Percentiles rank a stretch among this genome's conserved stretches.
Evolutionary conservation across 2,888 invertebrate genomes (phyloP).

Genomic region (Trachelus troglodyta): DNA sequence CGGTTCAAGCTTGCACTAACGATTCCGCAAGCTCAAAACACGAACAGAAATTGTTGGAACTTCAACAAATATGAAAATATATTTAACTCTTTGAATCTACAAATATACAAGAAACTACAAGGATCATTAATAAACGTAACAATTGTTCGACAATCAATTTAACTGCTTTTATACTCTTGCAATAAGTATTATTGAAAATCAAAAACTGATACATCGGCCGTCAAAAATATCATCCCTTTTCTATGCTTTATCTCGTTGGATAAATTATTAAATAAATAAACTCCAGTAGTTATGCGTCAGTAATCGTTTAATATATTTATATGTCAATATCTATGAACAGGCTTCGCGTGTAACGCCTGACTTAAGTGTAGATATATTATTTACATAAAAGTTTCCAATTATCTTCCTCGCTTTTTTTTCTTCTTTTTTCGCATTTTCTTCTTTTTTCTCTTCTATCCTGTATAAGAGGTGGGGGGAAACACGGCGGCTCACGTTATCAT

Average conservation of each 20-base stretch:
- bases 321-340: conserved; percentile 1
- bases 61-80: no score
- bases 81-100: not conserved
- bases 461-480: not conserved
- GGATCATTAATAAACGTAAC: not conserved
- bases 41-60: not conserved
- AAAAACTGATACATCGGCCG: not conserved
- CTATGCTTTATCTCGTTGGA: not conserved
- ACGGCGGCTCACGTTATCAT: conserved; percentile 1
- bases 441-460: not conserved
- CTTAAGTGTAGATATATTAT: conserved; percentile 7
- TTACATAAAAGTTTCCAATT: conserved; percentile 6
- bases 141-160: no score
- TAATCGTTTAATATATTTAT: conserved; percentile 8
- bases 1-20: conserved; percentile 28
- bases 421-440: no score
- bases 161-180: no score
- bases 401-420: not conserved
- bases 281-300: not conserved
- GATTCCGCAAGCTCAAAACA: not conserved
- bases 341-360: not conserved
- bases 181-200: no score
- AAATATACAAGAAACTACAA: not conserved
- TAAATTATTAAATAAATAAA: not conserved
- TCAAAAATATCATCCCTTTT: not conserved